phyloP scores from a whole-genome alignment of 1,140 invertebrate species.

The Magallana ariakensis region DNA sequence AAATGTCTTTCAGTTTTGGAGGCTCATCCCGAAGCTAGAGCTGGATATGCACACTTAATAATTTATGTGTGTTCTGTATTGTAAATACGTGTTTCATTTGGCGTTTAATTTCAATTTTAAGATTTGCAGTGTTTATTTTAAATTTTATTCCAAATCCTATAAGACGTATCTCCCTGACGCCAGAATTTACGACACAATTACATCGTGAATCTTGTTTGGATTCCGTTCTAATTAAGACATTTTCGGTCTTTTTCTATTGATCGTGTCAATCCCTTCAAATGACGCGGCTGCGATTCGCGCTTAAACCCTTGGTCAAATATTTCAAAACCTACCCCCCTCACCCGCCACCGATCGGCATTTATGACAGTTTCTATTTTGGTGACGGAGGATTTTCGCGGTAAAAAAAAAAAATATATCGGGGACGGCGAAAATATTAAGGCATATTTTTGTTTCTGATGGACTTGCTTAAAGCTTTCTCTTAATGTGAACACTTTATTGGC shows the following conservation, averaged over 20 bases:
- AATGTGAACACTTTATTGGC: neutral
- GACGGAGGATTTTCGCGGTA: slow-evolving; percentile 12
- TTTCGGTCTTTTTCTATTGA: slow-evolving; percentile 23
- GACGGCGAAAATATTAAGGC: neutral
- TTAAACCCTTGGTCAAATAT: neutral
- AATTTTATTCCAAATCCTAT: slow-evolving; percentile 29
- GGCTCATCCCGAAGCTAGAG: neutral
- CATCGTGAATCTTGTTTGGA: slow-evolving; percentile 8
- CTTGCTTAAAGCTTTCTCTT: neutral
- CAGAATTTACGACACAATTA: slow-evolving; percentile 36
- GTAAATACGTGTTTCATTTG: slow-evolving; percentile 36
- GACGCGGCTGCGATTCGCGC: neutral
- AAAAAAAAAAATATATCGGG: neutral
- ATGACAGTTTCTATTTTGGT: slow-evolving; percentile 5
- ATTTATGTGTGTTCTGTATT: slow-evolving; percentile 25
- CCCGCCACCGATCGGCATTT: neutral
- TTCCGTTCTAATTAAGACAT: slow-evolving; percentile 30
- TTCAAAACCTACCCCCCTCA: slow-evolving; percentile 17
- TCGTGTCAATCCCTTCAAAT: slow-evolving; percentile 13
- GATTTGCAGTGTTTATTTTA: slow-evolving; percentile 35
- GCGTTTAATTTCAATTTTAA: slow-evolving; percentile 39
- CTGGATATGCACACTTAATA: slow-evolving; percentile 4
- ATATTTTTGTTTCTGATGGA: slow-evolving; percentile 7
- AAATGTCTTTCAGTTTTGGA: neutral
- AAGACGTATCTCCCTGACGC: slow-evolving; percentile 26